Evolutionary conservation across 2,888 invertebrate genomes (phyloP).

Genomic region (Platycnemis pennipes): DNA sequence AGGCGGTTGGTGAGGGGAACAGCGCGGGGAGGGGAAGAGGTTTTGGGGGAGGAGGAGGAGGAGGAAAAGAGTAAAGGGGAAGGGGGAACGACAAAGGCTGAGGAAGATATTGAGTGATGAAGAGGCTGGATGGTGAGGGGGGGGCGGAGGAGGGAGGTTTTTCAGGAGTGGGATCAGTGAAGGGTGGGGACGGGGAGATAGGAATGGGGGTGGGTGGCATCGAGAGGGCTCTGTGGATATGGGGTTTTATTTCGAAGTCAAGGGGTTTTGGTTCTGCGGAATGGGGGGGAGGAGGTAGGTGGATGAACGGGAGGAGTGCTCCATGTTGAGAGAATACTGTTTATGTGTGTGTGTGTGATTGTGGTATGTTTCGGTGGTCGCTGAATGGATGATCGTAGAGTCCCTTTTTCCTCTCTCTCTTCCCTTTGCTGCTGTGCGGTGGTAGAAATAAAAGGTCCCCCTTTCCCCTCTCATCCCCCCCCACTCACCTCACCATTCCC

Average conservation of each 20-base stretch:
- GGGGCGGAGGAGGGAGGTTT: background rate
- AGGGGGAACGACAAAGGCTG: background rate
- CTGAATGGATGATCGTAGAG: constrained; percentile 55
- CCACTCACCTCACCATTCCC: background rate
- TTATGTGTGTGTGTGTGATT: background rate
- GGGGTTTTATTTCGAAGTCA: constrained; percentile 29
- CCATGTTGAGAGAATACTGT: constrained; percentile 17
- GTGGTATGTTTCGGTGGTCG: constrained; percentile 59
- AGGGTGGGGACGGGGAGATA: background rate
- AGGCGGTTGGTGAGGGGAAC: background rate
- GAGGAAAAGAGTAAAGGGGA: background rate
- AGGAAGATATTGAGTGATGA: constrained; percentile 36
- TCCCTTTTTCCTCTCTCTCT: background rate
- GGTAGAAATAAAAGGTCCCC: background rate
- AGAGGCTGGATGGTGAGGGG: background rate
- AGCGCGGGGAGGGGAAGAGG: background rate
- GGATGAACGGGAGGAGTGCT: background rate
- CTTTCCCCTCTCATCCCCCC: background rate
- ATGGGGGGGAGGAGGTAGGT: background rate
- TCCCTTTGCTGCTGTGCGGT: background rate
- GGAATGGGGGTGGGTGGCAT: background rate
- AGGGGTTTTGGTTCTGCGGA: constrained; percentile 1
- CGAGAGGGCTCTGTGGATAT: background rate
- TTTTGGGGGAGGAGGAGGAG: background rate
- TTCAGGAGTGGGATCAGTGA: background rate